phyloP scores from a whole-genome alignment of 2,888 invertebrate species.

The Pachymerium ferrugineum region DNA sequence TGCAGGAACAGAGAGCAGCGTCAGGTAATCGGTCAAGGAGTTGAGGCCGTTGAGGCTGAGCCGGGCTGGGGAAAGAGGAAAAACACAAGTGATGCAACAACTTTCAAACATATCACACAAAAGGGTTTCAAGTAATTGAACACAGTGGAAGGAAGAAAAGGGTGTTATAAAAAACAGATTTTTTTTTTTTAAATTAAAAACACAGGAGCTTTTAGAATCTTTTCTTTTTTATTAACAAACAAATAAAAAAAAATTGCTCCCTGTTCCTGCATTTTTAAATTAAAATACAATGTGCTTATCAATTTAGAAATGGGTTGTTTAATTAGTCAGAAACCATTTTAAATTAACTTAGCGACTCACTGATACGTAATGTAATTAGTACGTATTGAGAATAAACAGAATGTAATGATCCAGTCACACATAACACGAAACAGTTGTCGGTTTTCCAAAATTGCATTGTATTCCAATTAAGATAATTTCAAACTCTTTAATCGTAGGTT shows the following conservation, averaged over 20 bases:
- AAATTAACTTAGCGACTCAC: background rate
- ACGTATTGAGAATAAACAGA: background rate
- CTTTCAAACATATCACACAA: background rate
- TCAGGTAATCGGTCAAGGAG: conserved; percentile 37
- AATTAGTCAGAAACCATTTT: background rate
- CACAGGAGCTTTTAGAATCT: background rate
- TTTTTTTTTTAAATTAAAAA: background rate
- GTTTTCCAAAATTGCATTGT: background rate
- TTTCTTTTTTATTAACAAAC: background rate
- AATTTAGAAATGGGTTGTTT: background rate
- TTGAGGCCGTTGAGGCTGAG: conserved; percentile 37
- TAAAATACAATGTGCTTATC: background rate
- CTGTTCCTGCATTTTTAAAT: background rate
- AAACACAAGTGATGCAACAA: background rate
- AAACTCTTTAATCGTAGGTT: background rate
- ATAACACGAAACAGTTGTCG: background rate
- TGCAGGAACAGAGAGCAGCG: conserved; percentile 37
- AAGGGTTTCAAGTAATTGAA: background rate
- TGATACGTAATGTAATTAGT: background rate
- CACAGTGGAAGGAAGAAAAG: background rate
- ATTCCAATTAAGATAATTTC: background rate
- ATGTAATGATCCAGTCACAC: background rate
- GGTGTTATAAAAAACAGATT: background rate
- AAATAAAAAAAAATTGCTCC: background rate
- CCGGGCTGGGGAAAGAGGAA: conserved; percentile 31